A percentile compares a stretch with the other conserved stretches of the same genome.
Conservation (phyloP, 1,140 invertebrate species). For the Linepithema humile region DNA sequence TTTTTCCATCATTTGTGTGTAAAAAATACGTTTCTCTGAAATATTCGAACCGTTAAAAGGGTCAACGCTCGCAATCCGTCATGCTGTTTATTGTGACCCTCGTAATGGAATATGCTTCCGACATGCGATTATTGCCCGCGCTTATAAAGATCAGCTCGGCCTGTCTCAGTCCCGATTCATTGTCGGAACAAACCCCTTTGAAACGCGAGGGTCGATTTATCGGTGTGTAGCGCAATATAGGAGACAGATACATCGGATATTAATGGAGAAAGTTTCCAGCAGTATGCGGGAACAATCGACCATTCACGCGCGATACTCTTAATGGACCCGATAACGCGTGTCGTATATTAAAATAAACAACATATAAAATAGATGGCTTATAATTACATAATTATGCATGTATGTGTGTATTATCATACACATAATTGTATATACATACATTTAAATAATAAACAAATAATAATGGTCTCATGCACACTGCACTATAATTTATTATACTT, state of each 20-base stretch:
- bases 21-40: not conserved
- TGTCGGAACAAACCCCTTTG: slow-evolving; percentile 55
- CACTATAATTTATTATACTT: no score
- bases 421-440: no score
- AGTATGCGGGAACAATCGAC: slow-evolving; percentile 25
- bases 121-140: slow-evolving; percentile 46
- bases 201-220: slow-evolving; percentile 61
- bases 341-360: not conserved
- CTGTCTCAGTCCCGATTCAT: slow-evolving; percentile 42
- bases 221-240: slow-evolving; percentile 28
- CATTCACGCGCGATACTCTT: slow-evolving; percentile 36
- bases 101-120: slow-evolving; percentile 10
- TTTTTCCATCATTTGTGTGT: not conserved
- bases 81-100: slow-evolving; percentile 49
- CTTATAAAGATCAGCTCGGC: slow-evolving; percentile 57
- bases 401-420: no score
- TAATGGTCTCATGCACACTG: no score
- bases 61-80: not conserved
- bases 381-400: slow-evolving; percentile 32
- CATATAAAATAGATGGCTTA: not conserved
- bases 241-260: slow-evolving; percentile 17
- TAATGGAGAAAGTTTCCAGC: slow-evolving; percentile 62
- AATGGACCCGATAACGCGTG: slow-evolving; percentile 46
- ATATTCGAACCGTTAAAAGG: not conserved
- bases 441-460: no score